These are phyloP conservation scores for Drepana falcataria DNA, from an alignment of 2,888 invertebrate genomes.

Conservation along the genomic window DNA sequence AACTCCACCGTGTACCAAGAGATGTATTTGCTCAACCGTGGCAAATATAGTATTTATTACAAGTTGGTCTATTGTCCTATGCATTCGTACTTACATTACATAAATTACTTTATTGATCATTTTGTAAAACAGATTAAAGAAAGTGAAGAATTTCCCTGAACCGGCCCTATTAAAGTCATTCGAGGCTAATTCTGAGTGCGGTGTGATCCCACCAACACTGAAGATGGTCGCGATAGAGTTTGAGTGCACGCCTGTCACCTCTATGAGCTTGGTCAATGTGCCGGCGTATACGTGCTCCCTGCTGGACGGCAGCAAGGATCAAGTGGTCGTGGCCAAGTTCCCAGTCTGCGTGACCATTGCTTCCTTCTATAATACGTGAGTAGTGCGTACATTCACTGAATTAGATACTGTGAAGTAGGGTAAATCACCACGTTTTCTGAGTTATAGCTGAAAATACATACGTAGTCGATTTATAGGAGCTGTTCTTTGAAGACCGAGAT, in stretches of 20 bases:
- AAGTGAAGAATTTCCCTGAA: conserved; percentile 67
- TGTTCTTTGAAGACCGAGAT: too few species aligned
- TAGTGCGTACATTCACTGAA: neutral
- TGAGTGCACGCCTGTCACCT: conserved; percentile 60
- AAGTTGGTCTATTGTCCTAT: conserved; percentile 50
- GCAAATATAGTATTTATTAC: conserved; percentile 76
- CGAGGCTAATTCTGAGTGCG: conserved; percentile 49
- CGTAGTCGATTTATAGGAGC: too few species aligned
- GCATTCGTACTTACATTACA: too few species aligned
- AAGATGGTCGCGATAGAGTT: conserved; percentile 53
- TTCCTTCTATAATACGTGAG: conserved; percentile 72
- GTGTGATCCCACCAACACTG: conserved; percentile 45
- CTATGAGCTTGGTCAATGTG: conserved; percentile 58
- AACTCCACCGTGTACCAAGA: conserved; percentile 59
- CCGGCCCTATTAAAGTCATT: conserved; percentile 56
- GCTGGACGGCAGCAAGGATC: conserved; percentile 63
- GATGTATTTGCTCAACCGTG: conserved; percentile 77
- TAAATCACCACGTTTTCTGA: too few species aligned
- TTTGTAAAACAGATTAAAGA: conserved; percentile 46
- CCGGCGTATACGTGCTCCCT: conserved; percentile 63
- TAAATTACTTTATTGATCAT: too few species aligned
- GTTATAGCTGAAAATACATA: too few species aligned
- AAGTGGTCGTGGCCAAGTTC: conserved; percentile 69
- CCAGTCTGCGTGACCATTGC: conserved; percentile 64
- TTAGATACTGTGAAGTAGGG: too few species aligned